These are phyloP conservation scores for Perodicticus potto DNA, from an alignment of 2,797 vertebrate species.

Conservation along the genomic window DNA sequence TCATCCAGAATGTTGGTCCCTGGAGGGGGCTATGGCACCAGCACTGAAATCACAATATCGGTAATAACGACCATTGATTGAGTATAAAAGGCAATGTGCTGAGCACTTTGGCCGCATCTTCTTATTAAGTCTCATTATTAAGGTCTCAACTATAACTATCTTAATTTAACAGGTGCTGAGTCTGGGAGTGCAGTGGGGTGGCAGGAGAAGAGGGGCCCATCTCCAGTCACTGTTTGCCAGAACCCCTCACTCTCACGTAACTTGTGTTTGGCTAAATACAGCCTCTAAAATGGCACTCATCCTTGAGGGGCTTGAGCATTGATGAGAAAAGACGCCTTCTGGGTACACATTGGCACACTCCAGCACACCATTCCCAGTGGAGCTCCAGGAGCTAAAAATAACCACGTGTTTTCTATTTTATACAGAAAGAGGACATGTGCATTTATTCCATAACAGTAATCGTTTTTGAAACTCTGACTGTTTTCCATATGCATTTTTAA, in stretches of 20 bases:
- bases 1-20: neutral
- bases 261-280: neutral
- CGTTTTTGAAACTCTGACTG: neutral
- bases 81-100: neutral
- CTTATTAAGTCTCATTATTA: neutral
- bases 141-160: neutral
- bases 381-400: neutral
- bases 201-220: rapidly evolving
- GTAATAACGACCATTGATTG: neutral
- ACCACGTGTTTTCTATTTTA: neutral
- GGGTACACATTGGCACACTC: rapidly evolving
- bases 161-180: neutral
- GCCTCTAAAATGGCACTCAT: neutral
- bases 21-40: neutral
- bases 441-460: neutral
- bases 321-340: neutral
- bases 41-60: rapidly evolving
- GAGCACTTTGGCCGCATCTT: neutral
- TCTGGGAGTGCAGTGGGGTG: neutral
- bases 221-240: too few relatives aligned
- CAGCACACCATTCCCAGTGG: neutral
- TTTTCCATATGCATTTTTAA: neutral
- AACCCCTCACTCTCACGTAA: neutral
- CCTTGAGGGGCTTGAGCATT: neutral
- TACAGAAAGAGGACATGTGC: neutral